Evolutionary conservation across 2,113 vertebrate genomes (phyloP).

Genomic region (Emydura subglobosa): DNA sequence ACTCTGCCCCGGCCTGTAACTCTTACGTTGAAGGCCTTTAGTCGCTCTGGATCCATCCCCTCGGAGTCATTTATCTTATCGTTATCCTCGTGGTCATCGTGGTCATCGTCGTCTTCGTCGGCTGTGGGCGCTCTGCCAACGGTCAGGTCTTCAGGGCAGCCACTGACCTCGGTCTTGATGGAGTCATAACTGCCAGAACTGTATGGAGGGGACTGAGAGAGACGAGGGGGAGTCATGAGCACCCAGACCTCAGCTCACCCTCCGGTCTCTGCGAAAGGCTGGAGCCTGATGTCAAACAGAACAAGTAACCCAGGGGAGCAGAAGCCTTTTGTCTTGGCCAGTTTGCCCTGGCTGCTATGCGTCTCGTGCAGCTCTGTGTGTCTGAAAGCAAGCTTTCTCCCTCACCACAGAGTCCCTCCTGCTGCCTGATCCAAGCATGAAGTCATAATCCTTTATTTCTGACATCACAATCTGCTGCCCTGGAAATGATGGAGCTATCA

Average conservation of each 20-base stretch:
- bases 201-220: slow-evolving; percentile 91
- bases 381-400: background rate
- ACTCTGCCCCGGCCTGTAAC: accelerated
- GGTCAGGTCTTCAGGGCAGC: slow-evolving; percentile 91
- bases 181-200: slow-evolving; percentile 98
- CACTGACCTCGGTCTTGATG: slow-evolving; percentile 91
- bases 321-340: background rate
- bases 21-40: slow-evolving; percentile 98
- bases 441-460: background rate
- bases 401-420: background rate
- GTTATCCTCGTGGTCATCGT: slow-evolving; percentile 95
- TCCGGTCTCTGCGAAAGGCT: background rate
- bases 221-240: background rate
- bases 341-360: background rate
- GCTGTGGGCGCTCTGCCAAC: slow-evolving; percentile 87
- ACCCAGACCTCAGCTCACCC: background rate
- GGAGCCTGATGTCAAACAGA: background rate
- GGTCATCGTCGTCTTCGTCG: slow-evolving; percentile 93
- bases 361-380: background rate
- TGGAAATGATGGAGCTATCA: background rate
- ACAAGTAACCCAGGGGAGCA: background rate
- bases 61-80: slow-evolving; percentile 97
- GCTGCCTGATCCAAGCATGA: accelerated
- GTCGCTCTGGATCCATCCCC: slow-evolving; percentile 96
- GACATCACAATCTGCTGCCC: accelerated